Evolutionary conservation across 2,797 vertebrate species (phyloP), one percentile per base, ranked within the genome.

Genomic region (Helicolenus hilgendorfi): DNA sequence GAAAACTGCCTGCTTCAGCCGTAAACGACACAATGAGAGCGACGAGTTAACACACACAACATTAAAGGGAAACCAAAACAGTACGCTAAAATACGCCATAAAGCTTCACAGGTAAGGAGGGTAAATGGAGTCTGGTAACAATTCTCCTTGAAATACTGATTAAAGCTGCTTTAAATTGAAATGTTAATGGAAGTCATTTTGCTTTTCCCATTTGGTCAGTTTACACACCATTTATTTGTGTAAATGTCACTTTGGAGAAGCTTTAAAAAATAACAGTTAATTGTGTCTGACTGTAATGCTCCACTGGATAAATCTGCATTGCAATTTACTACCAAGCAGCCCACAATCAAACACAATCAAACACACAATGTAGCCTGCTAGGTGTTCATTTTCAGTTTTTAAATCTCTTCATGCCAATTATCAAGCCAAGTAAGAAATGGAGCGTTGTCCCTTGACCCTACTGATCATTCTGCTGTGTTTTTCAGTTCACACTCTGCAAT

Each of bases 401-500:
- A 18, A 74, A 31, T 60, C 49, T 53, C 76, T 69, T 60, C 33
- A 24, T 69, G 59, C 56, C 24, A 31, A 77, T 72, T 45, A 82
- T 79, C 29, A 24, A 67, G 59, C 56, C 27, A 31, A 79, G 75
- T 45, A 82, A 82, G 75, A 92, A 79, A 62, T 77, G n/a, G 72
- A 15, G 11, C 38, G 62, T 22, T 13, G 38, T 74, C 86, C 73
- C 72, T 11, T 79, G 65, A 86, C 84, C 84, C 45, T 35, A 36
- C 29, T 45, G 24, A 85, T 90, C 79, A 76, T 77, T 84, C 62
- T 49, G 63, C 68, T 29, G 58, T 29, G 38, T 72, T 91, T 82
- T 82, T 70, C 49, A 68, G 81, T 67, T 84, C 88, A 80, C 77
- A 86, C 82, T 58, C 18, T 1, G 7, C 7, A 4, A 72, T 15